A percentile compares a stretch with the other conserved stretches of the same genome.
phyloP scores from a whole-genome alignment of 2,888 invertebrate species.

The Lingula anatina region DNA sequence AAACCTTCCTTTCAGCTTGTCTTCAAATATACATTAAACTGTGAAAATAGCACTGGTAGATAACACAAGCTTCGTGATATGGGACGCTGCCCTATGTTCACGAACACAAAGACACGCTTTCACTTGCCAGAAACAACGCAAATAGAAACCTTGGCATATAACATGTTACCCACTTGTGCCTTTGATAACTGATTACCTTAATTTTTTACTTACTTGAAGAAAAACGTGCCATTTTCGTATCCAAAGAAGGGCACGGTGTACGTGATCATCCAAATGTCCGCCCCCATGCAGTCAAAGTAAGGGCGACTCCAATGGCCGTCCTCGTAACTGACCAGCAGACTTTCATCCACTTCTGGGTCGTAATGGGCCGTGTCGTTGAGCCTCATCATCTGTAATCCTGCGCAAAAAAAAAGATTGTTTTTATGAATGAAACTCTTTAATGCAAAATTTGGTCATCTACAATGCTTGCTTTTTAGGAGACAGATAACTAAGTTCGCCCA shows the following conservation, averaged over 20 bases:
- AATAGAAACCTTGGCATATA: not conserved
- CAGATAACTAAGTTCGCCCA: no score
- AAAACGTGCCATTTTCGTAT: constrained; percentile 75
- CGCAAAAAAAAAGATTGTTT: no score
- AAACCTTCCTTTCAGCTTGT: no score
- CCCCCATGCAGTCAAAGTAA: constrained; percentile 94
- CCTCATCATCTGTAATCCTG: constrained; percentile 10
- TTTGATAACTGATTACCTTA: no score
- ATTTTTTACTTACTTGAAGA: constrained; percentile 79
- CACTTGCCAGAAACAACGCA: not conserved
- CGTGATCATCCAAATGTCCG: constrained; percentile 97
- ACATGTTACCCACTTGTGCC: not conserved
- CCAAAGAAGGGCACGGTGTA: constrained; percentile 96
- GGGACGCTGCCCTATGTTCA: not conserved
- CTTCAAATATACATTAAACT: no score
- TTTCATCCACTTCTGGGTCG: constrained; percentile 70
- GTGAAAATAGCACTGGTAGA: no score
- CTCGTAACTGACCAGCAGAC: constrained; percentile 82
- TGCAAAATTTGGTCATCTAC: no score
- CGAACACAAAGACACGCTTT: not conserved
- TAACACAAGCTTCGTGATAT: no score
- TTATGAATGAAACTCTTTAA: no score
- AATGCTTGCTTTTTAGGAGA: no score
- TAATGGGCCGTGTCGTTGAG: constrained; percentile 33
- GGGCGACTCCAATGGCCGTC: constrained; percentile 96